These are phyloP conservation scores for Etheostoma perlongum DNA, from an alignment of 2,797 vertebrate genomes.

Conservation along the genomic window DNA sequence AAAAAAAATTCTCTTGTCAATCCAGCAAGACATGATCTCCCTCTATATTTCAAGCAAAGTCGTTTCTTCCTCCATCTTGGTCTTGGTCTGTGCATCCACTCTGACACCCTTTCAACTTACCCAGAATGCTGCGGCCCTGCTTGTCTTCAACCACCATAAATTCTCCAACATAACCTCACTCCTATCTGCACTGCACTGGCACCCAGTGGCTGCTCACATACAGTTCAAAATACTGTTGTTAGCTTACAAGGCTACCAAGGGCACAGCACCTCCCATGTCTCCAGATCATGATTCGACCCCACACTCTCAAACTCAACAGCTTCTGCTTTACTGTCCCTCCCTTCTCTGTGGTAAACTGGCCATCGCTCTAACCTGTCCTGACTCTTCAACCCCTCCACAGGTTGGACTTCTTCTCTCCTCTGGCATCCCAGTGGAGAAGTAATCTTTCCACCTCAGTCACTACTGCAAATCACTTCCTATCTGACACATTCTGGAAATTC, in stretches of 20 bases:
- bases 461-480: conserved; percentile 43
- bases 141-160: conserved; percentile 43
- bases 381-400: conserved; percentile 35
- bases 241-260: conserved; percentile 26
- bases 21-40: conserved; percentile 12
- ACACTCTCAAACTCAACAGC: conserved; percentile 5
- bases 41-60: conserved; percentile 25
- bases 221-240: conserved; percentile 50
- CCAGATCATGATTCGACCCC: conserved; percentile 34
- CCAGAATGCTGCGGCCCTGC: conserved; percentile 43
- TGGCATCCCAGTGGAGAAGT: conserved; percentile 26
- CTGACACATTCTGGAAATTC: conserved; percentile 29
- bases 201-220: conserved; percentile 54
- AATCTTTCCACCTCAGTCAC: conserved; percentile 47
- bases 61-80: conserved; percentile 23
- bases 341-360: conserved; percentile 53
- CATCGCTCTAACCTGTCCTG: conserved; percentile 25
- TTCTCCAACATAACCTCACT: conserved; percentile 6
- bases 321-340: conserved; percentile 19
- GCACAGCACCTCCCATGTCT: conserved; percentile 16
- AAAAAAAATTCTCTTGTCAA: conserved; percentile 36
- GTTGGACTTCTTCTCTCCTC: conserved; percentile 19
- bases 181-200: conserved; percentile 55
- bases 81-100: conserved; percentile 33
- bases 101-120: conserved; percentile 49